Base-by-base conservation (phyloP, 2,797 vertebrate genomes). In the Pempheris klunzingeri region DNA sequence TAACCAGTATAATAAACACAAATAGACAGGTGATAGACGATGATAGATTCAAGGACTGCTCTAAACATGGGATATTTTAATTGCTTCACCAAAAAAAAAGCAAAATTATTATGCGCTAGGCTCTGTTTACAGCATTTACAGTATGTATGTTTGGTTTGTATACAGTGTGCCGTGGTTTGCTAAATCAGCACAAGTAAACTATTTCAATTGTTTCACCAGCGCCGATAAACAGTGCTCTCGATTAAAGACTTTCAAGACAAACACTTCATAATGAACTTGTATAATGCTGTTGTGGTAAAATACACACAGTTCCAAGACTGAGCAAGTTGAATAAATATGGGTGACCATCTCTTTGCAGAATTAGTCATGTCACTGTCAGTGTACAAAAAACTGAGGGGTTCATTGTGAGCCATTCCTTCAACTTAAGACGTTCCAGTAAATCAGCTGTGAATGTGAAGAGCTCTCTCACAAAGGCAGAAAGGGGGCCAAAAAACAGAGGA, bases 391-490 rank as follows among this genome's bases (percentile, higher is more conserved):
- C 18, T 38, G 13, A 44, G 20, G 32, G 65, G 62, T 57, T 81
- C 49, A 71, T 12, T 43, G 43, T 61, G 50, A 77, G 50, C 83
- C 58, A 38, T 59, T 62, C 32, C 32, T 28, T 71, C 63, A 72
- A 9, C 2, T 72, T 59, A 47, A 75, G 55, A 67, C 46, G 50
- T 54, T 86, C 36, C 54, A 61, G 36, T 74, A 57, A 38, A 74
- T 63, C 74, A 65, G 57, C 26, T 10, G 13, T 68, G 53, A 61
- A 57, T 8, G n/a, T 69, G 52, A 84, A 71, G 58, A 68, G 67
- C 69, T 50, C 61, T 63, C 50, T 77, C 24, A 41, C 28, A 55
- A 62, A 86, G 63, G 28, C 71, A 65, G 30, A 76, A 44, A 65
- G 12, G n/a, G 53, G 28, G 38, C 41, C 22, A 57, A 70, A n/a